A percentile compares a stretch with the other conserved stretches of the same genome.
These are phyloP conservation scores for Hydrozoanthus tunicans DNA, from an alignment of 64 coral and sea anemone genomes.

Conservation along the genomic window DNA sequence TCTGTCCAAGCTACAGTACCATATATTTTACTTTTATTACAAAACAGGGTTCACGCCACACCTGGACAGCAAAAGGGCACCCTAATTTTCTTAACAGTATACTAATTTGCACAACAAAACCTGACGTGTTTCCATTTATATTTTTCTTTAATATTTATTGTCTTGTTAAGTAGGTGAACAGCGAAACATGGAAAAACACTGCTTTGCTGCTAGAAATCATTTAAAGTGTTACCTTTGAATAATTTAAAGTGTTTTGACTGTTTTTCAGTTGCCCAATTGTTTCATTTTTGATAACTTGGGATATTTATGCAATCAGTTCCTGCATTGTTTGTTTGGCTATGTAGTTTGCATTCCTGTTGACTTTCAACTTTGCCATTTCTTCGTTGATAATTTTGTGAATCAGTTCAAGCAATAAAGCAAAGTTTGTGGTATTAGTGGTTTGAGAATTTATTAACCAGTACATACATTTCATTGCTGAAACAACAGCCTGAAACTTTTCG, in stretches of 20 bases:
- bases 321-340: not conserved
- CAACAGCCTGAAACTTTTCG: not conserved
- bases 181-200: too few relatives aligned
- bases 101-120: too few relatives aligned
- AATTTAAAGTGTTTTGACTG: not conserved
- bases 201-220: too few relatives aligned
- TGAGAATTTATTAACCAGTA: not conserved
- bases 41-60: too few relatives aligned
- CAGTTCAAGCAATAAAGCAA: slow-evolving; percentile 4
- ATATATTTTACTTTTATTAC: too few relatives aligned
- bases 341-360: not conserved
- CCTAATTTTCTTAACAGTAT: too few relatives aligned
- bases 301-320: not conserved
- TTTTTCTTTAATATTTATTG: too few relatives aligned
- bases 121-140: too few relatives aligned
- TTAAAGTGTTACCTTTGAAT: too few relatives aligned
- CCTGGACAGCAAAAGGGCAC: too few relatives aligned
- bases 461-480: not conserved
- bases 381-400: not conserved
- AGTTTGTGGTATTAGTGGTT: not conserved
- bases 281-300: not conserved
- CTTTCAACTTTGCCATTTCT: not conserved
- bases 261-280: not conserved
- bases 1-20: too few relatives aligned
- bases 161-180: too few relatives aligned